Conservation (phyloP, 1,140 invertebrate species). For the roundworm (Caenorhabditis elegans) region DNA sequence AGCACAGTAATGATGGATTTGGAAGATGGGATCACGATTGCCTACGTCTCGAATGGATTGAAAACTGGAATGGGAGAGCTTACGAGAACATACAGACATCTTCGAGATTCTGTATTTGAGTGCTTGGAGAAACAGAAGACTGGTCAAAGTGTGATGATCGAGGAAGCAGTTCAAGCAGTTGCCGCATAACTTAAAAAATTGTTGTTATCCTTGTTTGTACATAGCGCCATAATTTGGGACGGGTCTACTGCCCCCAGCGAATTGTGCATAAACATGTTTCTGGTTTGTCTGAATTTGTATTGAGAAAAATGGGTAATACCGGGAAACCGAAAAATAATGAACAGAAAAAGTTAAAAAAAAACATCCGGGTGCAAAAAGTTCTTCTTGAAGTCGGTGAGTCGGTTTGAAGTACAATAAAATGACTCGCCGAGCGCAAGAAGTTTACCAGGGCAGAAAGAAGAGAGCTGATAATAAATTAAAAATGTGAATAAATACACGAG, state of each 20-base stretch:
- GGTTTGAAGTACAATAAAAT: neutral
- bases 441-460: neutral
- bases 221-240: conserved; percentile 3
- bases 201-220: neutral
- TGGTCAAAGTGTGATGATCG: neutral
- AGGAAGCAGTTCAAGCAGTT: neutral
- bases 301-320: conserved; percentile 10
- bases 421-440: neutral
- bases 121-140: conserved; percentile 39
- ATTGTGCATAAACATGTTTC: neutral
- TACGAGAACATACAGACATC: conserved; percentile 55
- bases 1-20: conserved; percentile 58
- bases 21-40: conserved; percentile 53
- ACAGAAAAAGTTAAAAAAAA: conserved; percentile 25
- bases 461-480: conserved; percentile 23
- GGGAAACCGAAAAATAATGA: neutral
- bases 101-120: conserved; percentile 43
- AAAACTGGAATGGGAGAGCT: conserved; percentile 63
- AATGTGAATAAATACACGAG: conserved; percentile 6
- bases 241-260: neutral
- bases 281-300: neutral
- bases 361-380: neutral
- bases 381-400: neutral
- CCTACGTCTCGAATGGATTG: conserved; percentile 59
- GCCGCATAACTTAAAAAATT: neutral